Evolutionary conservation across 2,797 vertebrate species (phyloP), one percentile per base, ranked within the genome.

Genomic region (Mastacembelus armatus): DNA sequence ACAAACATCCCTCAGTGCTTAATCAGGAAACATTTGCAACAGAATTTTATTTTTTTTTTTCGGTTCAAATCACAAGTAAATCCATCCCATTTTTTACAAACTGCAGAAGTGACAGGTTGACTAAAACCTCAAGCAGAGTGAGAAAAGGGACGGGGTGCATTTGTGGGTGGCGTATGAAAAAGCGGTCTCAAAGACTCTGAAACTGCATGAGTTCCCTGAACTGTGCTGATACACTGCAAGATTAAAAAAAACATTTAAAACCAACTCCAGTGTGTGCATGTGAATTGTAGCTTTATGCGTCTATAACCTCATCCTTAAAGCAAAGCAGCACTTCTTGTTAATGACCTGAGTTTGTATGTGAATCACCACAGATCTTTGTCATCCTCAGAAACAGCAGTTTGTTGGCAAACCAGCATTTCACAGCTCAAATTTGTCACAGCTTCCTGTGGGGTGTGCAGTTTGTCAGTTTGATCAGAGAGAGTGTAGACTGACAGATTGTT

Each of bases 381-480:
- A 73, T 71, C 77, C 45, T 74, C 75, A 78, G 83, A 88, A 88
- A 63, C 32, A 60, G 58, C 86, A 86, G 68, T 57, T 40, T 67
- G 55, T 63, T 63, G 30, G 48, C 62, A 66, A 70, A 85, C 49
- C 51, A 78, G 55, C 44, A n/a, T 73, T 90, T 89, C 85, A 60
- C 85, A 86, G 73, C 66, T 76, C 36, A 2, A 39, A 39, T 18
- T 81, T 81, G 83, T 91, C 87, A 91, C 78, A 81, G 71, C 71
- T 94, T 95, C 93, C 94, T 94, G 92, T 94, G 86, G 78, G 84
- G 86, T 88, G 36, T 75, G 36, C 75, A 66, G 39, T 65, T 78
- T 78, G 64, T 86, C 74, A 77, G 63, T 65, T 70, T 72, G 80
- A 86, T 85, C 86, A 50, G 54, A 55, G 85, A 33, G 59, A 74